Evolutionary conservation across 2,797 vertebrate species (phyloP).

Genomic region (Peromyscus aztecus): DNA sequence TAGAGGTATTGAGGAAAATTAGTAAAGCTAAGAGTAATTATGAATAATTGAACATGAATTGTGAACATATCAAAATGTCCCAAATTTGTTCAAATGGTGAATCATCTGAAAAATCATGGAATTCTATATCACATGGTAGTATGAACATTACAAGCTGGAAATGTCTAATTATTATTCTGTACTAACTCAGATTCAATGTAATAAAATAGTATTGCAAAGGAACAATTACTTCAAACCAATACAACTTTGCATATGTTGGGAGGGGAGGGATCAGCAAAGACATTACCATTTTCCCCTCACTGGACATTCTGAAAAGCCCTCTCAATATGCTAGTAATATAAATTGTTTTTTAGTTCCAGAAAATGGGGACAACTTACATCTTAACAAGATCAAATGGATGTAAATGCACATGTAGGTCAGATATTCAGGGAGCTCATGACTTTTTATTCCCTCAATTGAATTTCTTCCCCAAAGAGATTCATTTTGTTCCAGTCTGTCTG

Average conservation of each 20-base stretch:
- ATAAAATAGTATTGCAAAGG: constrained; percentile 24
- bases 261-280: not conserved
- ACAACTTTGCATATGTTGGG: not conserved
- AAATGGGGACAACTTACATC: not conserved
- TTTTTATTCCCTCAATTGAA: constrained; percentile 35
- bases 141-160: constrained; percentile 29
- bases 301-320: constrained; percentile 32
- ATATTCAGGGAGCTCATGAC: not conserved
- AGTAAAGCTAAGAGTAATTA: not conserved
- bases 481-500: constrained; percentile 6
- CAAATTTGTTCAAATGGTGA: constrained; percentile 18
- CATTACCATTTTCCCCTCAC: not conserved
- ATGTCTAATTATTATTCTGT: not conserved
- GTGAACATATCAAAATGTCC: constrained; percentile 24
- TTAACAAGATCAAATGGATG: constrained; percentile 51
- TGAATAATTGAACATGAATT: constrained; percentile 17
- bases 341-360: constrained; percentile 8
- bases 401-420: not conserved
- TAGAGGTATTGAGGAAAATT: not conserved
- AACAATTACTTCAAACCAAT: not conserved
- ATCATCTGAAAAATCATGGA: constrained; percentile 4
- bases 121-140: not conserved
- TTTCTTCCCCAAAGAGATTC: constrained; percentile 23
- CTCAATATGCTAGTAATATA: constrained; percentile 4
- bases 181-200: constrained; percentile 14